phyloP scores from a whole-genome alignment of 2,113 vertebrate species.

The Zonotrichia leucophrys region DNA sequence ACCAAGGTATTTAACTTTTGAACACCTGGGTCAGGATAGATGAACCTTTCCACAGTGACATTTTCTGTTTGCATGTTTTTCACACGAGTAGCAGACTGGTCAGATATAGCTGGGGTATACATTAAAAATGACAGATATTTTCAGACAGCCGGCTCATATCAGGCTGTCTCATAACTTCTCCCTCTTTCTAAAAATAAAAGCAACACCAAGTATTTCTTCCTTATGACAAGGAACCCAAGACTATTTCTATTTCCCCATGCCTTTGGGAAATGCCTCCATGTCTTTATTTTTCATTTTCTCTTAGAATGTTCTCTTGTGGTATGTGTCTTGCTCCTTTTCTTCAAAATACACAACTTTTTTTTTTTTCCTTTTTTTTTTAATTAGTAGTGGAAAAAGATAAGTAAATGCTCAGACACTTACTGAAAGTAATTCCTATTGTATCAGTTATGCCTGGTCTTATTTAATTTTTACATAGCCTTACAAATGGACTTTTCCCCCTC shows the following conservation, averaged over 20 bases:
- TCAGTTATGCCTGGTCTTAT: neutral
- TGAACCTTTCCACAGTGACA: neutral
- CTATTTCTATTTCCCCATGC: constrained; percentile 43
- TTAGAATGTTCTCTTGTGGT: neutral
- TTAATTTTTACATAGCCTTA: neutral
- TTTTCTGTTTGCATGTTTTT: constrained; percentile 25
- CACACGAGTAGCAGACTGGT: neutral
- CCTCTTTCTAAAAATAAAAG: constrained; percentile 52
- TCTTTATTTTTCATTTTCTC: constrained; percentile 26
- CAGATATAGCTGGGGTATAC: constrained; percentile 1
- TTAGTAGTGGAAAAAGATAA: neutral
- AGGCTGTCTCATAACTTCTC: constrained; percentile 53
- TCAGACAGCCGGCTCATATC: constrained; percentile 18
- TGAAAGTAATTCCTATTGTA: neutral
- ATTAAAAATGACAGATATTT: constrained; percentile 42
- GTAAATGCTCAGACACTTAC: neutral
- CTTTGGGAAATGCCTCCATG: constrained; percentile 30
- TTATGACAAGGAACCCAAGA: constrained; percentile 31
- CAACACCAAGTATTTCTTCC: constrained; percentile 48
- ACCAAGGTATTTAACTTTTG: neutral
- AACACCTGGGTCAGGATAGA: neutral
- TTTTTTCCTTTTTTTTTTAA: neutral
- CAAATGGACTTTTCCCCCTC: neutral
- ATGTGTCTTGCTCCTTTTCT: neutral
- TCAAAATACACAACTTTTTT: neutral